A percentile compares a stretch with the other conserved stretches of the same genome.
Conservation (phyloP, 2,888 invertebrate genomes). For the Troilus luridus region DNA sequence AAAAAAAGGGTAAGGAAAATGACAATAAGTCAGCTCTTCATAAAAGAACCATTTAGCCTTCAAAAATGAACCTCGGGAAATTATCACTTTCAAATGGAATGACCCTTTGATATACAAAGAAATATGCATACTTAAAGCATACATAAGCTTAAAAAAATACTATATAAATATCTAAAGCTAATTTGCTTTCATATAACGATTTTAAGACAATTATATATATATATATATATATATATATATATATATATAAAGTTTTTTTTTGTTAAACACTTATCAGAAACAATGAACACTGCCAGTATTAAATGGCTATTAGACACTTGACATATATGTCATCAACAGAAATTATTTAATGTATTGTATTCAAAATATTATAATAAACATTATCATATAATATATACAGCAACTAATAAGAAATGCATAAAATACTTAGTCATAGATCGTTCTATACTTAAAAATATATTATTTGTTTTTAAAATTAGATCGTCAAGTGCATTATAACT, state of each 20-base stretch:
- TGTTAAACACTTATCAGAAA: conserved; percentile 9
- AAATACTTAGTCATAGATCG: conserved; percentile 33
- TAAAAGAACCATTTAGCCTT: neutral
- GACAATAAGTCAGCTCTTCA: neutral
- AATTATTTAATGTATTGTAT: conserved; percentile 19
- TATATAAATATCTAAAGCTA: conserved; percentile 43
- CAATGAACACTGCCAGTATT: conserved; percentile 45
- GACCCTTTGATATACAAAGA: conserved; percentile 22
- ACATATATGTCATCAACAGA: conserved; percentile 17
- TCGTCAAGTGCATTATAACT: conserved; percentile 40
- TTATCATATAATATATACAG: conserved; percentile 46
- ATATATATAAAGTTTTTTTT: neutral
- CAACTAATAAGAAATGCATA: conserved; percentile 46
- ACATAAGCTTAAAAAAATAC: conserved; percentile 25
- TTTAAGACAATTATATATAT: conserved; percentile 6
- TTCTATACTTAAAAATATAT: conserved; percentile 49
- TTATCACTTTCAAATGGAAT: conserved; percentile 44
- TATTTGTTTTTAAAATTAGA: conserved; percentile 41
- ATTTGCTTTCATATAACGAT: conserved; percentile 32
- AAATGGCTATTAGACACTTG: conserved; percentile 29
- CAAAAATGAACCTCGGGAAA: neutral
- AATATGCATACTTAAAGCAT: conserved; percentile 10
- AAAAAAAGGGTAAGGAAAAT: neutral
- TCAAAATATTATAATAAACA: conserved; percentile 41
- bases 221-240: neutral